A percentile compares a stretch with the other conserved stretches of the same genome.
Conservation (phyloP, 2,888 invertebrate genomes). For the Brachynemurus nebulosus region DNA sequence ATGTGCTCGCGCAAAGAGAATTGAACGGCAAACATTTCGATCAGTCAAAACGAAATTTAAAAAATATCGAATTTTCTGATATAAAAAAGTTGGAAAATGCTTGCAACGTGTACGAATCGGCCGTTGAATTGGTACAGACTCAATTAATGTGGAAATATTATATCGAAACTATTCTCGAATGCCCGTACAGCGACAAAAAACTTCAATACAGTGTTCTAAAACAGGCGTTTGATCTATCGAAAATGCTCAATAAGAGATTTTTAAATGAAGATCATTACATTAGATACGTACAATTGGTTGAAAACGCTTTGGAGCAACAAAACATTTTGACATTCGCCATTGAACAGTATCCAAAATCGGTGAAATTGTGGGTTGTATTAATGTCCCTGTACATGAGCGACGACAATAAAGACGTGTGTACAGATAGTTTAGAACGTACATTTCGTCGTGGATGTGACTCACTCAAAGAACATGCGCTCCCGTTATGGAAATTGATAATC, state of each 20-base stretch:
- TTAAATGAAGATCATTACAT: background rate
- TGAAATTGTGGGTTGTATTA: background rate
- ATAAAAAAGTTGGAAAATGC: constrained; percentile 1
- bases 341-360: background rate
- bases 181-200: too few species aligned
- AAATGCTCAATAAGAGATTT: background rate
- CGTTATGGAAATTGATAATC: background rate
- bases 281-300: background rate
- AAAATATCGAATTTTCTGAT: background rate
- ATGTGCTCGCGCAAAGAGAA: background rate
- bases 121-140: background rate
- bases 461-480: background rate
- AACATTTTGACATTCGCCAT: background rate
- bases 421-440: background rate
- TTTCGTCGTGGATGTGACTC: background rate
- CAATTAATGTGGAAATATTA: constrained; percentile 1
- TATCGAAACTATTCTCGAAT: background rate
- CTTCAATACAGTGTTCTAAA: background rate
- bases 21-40: background rate
- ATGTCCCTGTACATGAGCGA: background rate
- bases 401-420: background rate
- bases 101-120: background rate
- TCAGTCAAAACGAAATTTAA: background rate
- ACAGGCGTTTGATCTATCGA: background rate
- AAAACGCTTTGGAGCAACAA: background rate